Evolutionary conservation across 2,797 vertebrate genomes (phyloP).

Genomic region (Alosa sapidissima): DNA sequence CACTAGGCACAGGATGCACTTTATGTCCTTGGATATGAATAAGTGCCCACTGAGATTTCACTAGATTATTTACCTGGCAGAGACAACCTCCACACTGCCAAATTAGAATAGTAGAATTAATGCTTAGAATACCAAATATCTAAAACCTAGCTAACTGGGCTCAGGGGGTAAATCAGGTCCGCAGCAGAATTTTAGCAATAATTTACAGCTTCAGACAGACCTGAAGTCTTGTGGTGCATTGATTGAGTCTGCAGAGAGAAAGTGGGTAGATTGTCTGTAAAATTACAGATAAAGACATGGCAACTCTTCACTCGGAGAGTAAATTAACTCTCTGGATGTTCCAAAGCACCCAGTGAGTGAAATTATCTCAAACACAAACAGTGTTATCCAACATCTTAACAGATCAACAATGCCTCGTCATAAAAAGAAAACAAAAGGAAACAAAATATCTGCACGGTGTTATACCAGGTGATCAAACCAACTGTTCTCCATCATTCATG

Average conservation of each 20-base stretch:
- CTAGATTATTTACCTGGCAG: not conserved
- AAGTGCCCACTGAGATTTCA: not conserved
- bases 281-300: slow-evolving; percentile 7
- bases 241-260: not conserved
- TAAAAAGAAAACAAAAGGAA: not conserved
- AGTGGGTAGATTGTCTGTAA: not conserved
- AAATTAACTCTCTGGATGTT: not conserved
- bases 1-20: not conserved
- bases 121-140: not conserved
- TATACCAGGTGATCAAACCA: not conserved
- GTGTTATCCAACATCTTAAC: not conserved
- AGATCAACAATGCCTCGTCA: not conserved
- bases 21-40: not conserved
- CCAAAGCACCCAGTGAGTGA: not conserved
- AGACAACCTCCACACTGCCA: not conserved
- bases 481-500: not conserved
- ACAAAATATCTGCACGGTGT: not conserved
- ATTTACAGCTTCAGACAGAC: not conserved
- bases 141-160: not conserved
- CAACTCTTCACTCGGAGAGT: not conserved
- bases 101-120: not conserved
- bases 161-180: not conserved
- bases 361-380: not conserved
- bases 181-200: not conserved
- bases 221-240: not conserved